Evolutionary conservation across 2,888 invertebrate genomes (phyloP).

Genomic region (Mesochorus sp.): DNA sequence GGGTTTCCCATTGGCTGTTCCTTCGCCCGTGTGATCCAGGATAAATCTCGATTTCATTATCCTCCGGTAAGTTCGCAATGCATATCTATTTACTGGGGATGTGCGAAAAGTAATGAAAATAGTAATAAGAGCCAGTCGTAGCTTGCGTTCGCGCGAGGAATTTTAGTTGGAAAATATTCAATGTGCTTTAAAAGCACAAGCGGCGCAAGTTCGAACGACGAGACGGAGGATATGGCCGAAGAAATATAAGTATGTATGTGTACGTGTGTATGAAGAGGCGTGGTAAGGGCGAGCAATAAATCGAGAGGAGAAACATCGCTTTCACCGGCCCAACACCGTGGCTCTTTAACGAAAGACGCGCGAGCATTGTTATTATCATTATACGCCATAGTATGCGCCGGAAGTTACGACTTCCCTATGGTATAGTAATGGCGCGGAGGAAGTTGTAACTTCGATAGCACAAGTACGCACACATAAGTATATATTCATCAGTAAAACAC

Average conservation of each 20-base stretch:
- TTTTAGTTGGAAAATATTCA: not conserved
- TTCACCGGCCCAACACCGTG: not conserved
- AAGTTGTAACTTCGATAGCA: conserved; percentile 32
- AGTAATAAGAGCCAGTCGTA: too few relatives aligned
- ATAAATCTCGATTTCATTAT: too few relatives aligned
- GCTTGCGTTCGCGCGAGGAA: not conserved
- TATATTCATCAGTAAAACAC: not conserved
- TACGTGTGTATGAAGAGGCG: too few relatives aligned
- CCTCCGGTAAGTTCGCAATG: too few relatives aligned
- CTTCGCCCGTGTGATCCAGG: too few relatives aligned
- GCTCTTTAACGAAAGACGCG: conserved; percentile 25
- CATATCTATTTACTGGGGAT: too few relatives aligned
- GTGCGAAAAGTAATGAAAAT: too few relatives aligned
- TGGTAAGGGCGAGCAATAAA: conserved; percentile 34
- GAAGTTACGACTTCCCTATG: conserved; percentile 36
- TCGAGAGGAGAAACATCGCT: conserved; percentile 15
- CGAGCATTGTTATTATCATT: conserved; percentile 47
- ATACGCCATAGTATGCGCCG: conserved; percentile 16
- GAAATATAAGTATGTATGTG: too few relatives aligned
- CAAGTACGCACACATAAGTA: not conserved
- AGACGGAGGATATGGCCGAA: too few relatives aligned
- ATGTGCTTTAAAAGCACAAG: not conserved
- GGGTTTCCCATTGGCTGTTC: too few relatives aligned
- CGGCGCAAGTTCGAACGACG: not conserved
- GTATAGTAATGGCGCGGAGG: conserved; percentile 13